Evolutionary conservation across 2,113 vertebrate genomes (phyloP), one percentile per base, ranked within the genome.

Genomic region (Pyxicephalus adspersus): DNA sequence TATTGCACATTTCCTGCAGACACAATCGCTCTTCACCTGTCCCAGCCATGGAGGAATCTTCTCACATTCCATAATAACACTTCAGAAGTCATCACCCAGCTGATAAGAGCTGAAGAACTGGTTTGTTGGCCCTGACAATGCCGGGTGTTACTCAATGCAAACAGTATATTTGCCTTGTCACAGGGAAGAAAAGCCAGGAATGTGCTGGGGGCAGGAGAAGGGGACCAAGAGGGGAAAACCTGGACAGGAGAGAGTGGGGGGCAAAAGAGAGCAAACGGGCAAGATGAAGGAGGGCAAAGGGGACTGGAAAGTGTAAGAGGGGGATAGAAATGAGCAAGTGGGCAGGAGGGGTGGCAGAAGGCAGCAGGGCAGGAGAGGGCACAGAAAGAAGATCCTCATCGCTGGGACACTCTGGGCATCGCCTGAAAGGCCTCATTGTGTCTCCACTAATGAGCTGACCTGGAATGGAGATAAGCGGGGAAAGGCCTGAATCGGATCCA

Each of bases 341-440:
- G n/a, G n/a, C n/a, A n/a, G n/a, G n/a, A n/a, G n/a, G n/a, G n/a
- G 52, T 17, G 4, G 65, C 16, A 5, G 17, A 19, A 29, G 29
- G 34, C 3, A 11, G 25, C 13, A 5, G 31, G 31, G 19, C 63
- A 31, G 34, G 65, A 11, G n/a, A 13, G 19, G 1, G 6, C 18
- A 11, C 64, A 1, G 65, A 9, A 8, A 1, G 8, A 9, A 38
- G 38, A 38, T 38, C 6, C 3, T 38, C 67, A 28, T 22, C 2
- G 23, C 45, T 0, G 67, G 50, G 23, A 55, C 66, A 3, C 38
- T 18, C 50, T 57, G 51, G 68, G 68, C 68, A 72, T 55, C 71
- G 83, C 85, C 51, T 92, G 90, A 94, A 93, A 90, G 88, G 86
- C 64, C 80, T 83, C 86, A 88, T 93, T 89, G 86, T 90, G 84